Conservation (phyloP, 2,888 invertebrate species). For the Deroplatys truncata region DNA sequence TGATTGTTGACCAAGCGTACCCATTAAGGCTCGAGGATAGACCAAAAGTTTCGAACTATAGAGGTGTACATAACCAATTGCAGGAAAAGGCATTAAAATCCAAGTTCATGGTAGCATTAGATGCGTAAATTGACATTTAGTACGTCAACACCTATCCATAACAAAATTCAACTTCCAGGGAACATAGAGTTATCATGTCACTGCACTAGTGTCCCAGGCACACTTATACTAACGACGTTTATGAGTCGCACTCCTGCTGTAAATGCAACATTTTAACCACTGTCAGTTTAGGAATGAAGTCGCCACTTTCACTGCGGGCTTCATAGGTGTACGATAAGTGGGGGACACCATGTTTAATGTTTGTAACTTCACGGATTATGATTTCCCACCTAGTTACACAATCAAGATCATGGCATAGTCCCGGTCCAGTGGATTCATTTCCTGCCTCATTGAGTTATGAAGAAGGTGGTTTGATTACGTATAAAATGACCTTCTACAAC, state of each 20-base stretch:
- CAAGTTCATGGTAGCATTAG: too few relatives aligned
- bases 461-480: too few relatives aligned
- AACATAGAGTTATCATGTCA: neutral
- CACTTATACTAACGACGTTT: neutral
- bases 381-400: neutral
- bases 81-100: too few relatives aligned
- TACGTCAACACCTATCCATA: too few relatives aligned
- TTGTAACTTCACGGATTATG: neutral
- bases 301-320: neutral
- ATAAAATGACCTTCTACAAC: too few relatives aligned
- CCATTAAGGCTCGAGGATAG: too few relatives aligned
- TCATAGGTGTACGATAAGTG: neutral
- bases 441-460: neutral
- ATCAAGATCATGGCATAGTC: neutral
- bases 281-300: neutral
- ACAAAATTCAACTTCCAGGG: too few relatives aligned
- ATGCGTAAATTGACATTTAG: too few relatives aligned
- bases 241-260: neutral
- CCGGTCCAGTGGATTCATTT: neutral
- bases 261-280: too few relatives aligned
- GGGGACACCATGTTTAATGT: neutral
- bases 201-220: neutral
- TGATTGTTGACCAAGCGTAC: too few relatives aligned
- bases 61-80: too few relatives aligned
- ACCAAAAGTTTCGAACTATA: too few relatives aligned